Conservation (phyloP, 2,797 vertebrate species). For the Sebastolobus altivelis region DNA sequence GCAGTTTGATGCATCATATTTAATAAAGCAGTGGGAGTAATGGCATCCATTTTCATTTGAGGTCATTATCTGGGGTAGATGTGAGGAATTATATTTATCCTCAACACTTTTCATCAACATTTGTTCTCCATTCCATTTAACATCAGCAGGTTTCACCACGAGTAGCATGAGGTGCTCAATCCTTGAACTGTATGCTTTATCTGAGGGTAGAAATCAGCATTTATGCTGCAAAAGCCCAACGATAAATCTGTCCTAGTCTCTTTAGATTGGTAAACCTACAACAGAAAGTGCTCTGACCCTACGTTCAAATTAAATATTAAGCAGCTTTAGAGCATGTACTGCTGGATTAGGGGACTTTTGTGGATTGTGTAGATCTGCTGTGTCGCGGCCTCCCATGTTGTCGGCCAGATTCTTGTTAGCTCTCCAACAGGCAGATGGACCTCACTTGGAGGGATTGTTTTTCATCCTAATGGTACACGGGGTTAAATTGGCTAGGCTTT, state of each 20-base stretch:
- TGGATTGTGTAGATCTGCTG: slow-evolving; percentile 62
- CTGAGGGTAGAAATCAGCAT: slow-evolving; percentile 46
- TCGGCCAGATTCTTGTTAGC: slow-evolving; percentile 11
- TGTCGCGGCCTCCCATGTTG: slow-evolving; percentile 29
- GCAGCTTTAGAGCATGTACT: slow-evolving; percentile 62
- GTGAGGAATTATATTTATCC: slow-evolving; percentile 22
- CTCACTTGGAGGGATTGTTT: slow-evolving; percentile 22
- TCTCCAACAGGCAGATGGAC: slow-evolving; percentile 38
- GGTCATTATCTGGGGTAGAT: slow-evolving; percentile 48
- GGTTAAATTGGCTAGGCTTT: slow-evolving; percentile 53
- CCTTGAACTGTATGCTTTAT: slow-evolving; percentile 38
- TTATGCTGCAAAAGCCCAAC: slow-evolving; percentile 42
- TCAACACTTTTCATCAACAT: slow-evolving; percentile 2
- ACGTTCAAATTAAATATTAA: slow-evolving; percentile 59
- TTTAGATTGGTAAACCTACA: slow-evolving; percentile 45
- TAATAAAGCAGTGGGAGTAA: slow-evolving; percentile 43
- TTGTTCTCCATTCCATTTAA: slow-evolving; percentile 30
- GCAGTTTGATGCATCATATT: slow-evolving; percentile 44
- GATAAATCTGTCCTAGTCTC: slow-evolving; percentile 22
- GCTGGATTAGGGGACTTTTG: slow-evolving; percentile 70
- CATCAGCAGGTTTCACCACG: slow-evolving; percentile 23
- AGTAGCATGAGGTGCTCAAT: slow-evolving; percentile 41
- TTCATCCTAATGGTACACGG: slow-evolving; percentile 32
- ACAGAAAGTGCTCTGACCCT: slow-evolving; percentile 37
- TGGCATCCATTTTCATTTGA: slow-evolving; percentile 45